These are phyloP conservation scores for Malacoctenus gilli DNA, from an alignment of 2,797 vertebrate species.

Conservation along the genomic window DNA sequence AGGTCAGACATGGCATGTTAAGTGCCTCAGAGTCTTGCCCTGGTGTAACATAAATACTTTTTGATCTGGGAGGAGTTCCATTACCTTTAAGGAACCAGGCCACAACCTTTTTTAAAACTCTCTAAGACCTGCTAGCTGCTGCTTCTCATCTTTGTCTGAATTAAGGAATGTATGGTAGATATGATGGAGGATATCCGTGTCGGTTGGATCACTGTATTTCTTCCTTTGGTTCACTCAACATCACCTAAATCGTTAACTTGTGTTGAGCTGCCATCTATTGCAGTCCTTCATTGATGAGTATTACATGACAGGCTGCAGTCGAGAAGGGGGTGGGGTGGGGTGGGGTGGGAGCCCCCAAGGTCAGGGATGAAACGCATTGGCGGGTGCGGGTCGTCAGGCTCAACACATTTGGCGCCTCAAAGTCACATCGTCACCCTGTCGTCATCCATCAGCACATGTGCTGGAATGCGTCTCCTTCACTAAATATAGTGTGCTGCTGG, in stretches of 20 bases:
- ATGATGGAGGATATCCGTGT: no score
- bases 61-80: constrained; percentile 43
- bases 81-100: constrained; percentile 14
- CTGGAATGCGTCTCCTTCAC: constrained; percentile 70
- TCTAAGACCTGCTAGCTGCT: constrained; percentile 35
- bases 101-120: constrained; percentile 9
- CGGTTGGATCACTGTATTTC: constrained; percentile 4
- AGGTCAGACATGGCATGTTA: constrained; percentile 78
- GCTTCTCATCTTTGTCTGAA: constrained; percentile 16
- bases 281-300: constrained; percentile 23
- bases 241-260: constrained; percentile 43
- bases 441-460: constrained; percentile 77
- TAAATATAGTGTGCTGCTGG: constrained; percentile 77
- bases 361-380: constrained; percentile 66
- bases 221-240: not conserved
- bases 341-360: constrained; percentile 46
- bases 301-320: constrained; percentile 25
- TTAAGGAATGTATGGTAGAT: constrained; percentile 1
- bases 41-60: constrained; percentile 65
- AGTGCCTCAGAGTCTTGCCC: constrained; percentile 67
- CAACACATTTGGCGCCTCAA: constrained; percentile 74
- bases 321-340: constrained; percentile 1
- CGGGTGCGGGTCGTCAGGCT: constrained; percentile 61
- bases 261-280: constrained; percentile 39
- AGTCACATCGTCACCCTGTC: constrained; percentile 79